Evolutionary conservation across 2,113 vertebrate genomes (phyloP).

Genomic region (Ptychochromis oligacanthus): DNA sequence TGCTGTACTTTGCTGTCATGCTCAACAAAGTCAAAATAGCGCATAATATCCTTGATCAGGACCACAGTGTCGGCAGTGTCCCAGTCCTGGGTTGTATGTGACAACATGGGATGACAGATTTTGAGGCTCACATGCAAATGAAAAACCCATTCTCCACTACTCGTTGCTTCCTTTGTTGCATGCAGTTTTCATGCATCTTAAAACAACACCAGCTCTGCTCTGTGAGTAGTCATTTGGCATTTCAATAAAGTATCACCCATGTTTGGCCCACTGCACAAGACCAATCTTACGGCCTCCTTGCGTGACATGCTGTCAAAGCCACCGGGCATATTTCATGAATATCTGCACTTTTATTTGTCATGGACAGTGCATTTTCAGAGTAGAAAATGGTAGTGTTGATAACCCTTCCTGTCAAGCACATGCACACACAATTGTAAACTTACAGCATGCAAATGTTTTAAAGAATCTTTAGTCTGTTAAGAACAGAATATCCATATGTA

Average conservation of each 20-base stretch:
- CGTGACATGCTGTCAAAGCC: constrained; percentile 63
- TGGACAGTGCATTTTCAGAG: constrained; percentile 51
- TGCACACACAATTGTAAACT: neutral
- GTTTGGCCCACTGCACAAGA: constrained; percentile 67
- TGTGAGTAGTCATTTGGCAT: constrained; percentile 68
- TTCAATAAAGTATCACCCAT: constrained; percentile 74
- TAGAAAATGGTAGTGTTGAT: constrained; percentile 63
- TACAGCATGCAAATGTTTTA: neutral
- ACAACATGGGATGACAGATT: constrained; percentile 53
- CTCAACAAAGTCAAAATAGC: constrained; percentile 53
- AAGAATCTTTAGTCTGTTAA: neutral
- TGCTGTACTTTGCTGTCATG: constrained; percentile 17
- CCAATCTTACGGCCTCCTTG: constrained; percentile 54
- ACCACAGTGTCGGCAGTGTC: constrained; percentile 34
- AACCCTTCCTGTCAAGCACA: constrained; percentile 15
- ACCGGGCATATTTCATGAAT: constrained; percentile 67
- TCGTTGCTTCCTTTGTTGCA: constrained; percentile 60
- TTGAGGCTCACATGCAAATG: constrained; percentile 71
- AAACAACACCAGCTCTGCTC: constrained; percentile 70
- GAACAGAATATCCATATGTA: neutral
- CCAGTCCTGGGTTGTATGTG: constrained; percentile 46
- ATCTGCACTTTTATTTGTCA: constrained; percentile 71
- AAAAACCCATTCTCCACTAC: constrained; percentile 26
- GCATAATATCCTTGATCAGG: constrained; percentile 69
- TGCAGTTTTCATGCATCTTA: constrained; percentile 75